Evolutionary conservation across 2,797 vertebrate species (phyloP).

Genomic region (Calcarius lapponicus): DNA sequence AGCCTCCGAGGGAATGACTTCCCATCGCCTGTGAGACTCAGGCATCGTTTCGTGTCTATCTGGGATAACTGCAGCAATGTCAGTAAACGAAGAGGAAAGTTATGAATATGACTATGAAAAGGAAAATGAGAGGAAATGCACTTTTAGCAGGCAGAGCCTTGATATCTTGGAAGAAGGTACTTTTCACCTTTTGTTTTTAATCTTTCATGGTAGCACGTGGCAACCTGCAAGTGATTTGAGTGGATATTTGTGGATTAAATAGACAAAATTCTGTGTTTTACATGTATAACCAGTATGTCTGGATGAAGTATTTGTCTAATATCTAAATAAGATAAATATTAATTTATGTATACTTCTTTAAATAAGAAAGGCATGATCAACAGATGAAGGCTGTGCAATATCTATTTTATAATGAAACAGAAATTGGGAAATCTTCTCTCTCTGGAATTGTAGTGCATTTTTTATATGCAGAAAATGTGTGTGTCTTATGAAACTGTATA

Average conservation of each 20-base stretch:
- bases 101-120: constrained; percentile 74
- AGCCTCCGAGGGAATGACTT: constrained; percentile 9
- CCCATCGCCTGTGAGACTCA: constrained; percentile 7
- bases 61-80: constrained; percentile 74
- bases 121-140: constrained; percentile 9
- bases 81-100: constrained; percentile 75
- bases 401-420: background rate
- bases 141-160: constrained; percentile 34
- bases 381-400: background rate
- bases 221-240: background rate
- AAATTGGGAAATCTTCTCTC: background rate
- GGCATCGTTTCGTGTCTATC: background rate
- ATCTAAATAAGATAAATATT: background rate
- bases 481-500: background rate
- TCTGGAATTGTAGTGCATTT: background rate
- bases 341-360: background rate
- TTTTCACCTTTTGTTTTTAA: background rate
- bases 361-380: background rate
- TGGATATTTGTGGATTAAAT: background rate
- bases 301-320: background rate
- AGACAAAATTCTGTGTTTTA: background rate
- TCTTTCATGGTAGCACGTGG: background rate
- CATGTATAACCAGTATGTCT: background rate
- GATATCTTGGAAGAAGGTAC: constrained; percentile 83
- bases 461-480: background rate